Evolutionary conservation across 2,888 invertebrate species (phyloP).

Genomic region (Hartigia nigra): DNA sequence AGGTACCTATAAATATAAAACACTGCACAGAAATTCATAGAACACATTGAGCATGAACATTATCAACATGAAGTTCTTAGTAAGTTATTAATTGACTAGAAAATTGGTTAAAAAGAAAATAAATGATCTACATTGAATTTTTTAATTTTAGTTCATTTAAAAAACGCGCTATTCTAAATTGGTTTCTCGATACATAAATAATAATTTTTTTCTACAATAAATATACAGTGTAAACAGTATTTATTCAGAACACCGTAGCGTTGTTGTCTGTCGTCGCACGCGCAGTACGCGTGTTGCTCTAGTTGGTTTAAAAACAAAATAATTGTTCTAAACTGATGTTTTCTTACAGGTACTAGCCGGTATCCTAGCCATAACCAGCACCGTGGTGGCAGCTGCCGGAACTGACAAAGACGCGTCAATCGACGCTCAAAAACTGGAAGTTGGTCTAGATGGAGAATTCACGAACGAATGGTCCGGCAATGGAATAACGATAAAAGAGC

Average conservation of each 20-base stretch:
- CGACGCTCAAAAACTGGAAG: slow-evolving; percentile 5
- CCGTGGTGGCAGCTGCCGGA: background rate
- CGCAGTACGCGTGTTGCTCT: too few species aligned
- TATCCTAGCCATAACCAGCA: background rate
- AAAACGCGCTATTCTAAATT: too few species aligned
- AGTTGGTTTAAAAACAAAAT: too few species aligned
- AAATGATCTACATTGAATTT: background rate
- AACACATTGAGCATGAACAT: background rate
- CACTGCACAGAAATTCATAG: background rate
- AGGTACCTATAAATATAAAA: background rate
- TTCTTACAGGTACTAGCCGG: background rate
- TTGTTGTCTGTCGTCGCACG: too few species aligned
- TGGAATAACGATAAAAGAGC: slow-evolving; percentile 3
- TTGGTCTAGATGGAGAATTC: slow-evolving; percentile 12
- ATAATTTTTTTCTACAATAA: too few species aligned
- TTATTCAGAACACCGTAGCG: too few species aligned
- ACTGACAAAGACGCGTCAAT: slow-evolving; percentile 13
- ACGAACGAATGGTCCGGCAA: slow-evolving; percentile 14
- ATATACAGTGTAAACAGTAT: too few species aligned
- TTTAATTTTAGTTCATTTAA: too few species aligned
- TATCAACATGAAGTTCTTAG: background rate
- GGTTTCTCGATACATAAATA: too few species aligned
- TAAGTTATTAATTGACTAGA: background rate
- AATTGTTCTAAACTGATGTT: background rate
- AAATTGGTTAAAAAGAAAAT: background rate